Conservation (phyloP, 1,140 invertebrate genomes). For the Sipha flava region DNA sequence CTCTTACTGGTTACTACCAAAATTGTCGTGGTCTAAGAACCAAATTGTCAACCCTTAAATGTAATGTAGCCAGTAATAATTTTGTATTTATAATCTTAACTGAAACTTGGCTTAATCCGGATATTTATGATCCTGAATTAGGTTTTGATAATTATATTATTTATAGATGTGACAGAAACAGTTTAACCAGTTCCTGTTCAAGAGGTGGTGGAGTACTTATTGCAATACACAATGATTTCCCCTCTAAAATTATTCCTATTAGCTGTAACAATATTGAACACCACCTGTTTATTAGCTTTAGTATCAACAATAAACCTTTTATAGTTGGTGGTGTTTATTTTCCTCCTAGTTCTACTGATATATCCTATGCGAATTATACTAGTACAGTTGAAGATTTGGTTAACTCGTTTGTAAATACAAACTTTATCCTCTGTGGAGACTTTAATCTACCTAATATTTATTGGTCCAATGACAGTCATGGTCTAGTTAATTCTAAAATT, state of each 20-base stretch:
- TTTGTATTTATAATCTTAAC: too few relatives aligned
- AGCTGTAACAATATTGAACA: not conserved
- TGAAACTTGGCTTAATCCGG: too few relatives aligned
- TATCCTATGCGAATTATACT: not conserved
- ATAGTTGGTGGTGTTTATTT: not conserved
- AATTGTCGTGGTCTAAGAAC: too few relatives aligned
- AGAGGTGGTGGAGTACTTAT: not conserved
- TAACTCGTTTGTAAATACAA: not conserved
- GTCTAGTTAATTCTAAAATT: not conserved
- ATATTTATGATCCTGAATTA: too few relatives aligned
- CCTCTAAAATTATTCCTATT: not conserved
- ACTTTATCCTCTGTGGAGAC: not conserved
- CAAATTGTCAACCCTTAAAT: too few relatives aligned
- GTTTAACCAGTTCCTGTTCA: not conserved
- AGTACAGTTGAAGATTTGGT: not conserved
- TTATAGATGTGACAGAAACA: too few relatives aligned
- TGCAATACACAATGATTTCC: not conserved
- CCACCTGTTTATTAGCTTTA: not conserved
- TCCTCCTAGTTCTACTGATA: not conserved
- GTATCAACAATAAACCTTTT: not conserved
- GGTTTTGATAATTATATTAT: too few relatives aligned
- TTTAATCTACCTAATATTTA: not conserved
- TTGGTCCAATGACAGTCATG: not conserved
- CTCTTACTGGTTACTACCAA: too few relatives aligned
- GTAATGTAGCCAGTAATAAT: too few relatives aligned